Percentiles rank a stretch among this genome's conserved stretches.
Conservation (phyloP, 2,113 vertebrate species). For the Nannobrachium achirus region DNA sequence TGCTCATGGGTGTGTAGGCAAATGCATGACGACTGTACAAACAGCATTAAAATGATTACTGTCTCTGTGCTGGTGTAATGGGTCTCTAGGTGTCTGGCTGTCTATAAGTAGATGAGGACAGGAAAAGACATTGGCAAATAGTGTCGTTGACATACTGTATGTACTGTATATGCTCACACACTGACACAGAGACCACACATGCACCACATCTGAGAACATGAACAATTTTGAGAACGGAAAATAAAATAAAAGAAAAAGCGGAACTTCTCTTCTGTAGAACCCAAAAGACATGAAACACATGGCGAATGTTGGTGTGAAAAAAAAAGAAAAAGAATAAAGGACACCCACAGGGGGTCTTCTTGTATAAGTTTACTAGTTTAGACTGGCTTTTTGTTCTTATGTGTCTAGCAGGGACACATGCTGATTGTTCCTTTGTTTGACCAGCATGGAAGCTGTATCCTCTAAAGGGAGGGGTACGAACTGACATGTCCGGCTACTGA, state of each 20-base stretch:
- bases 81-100: not conserved
- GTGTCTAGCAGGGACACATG: conserved; percentile 41
- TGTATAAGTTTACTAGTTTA: conserved; percentile 47
- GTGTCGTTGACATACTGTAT: not conserved
- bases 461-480: conserved; percentile 58
- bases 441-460: conserved; percentile 54
- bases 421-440: conserved; percentile 74
- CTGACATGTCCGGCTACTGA: conserved; percentile 50
- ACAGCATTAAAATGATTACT: not conserved
- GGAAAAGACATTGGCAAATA: not conserved
- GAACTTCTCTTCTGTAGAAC: not conserved
- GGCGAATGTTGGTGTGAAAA: conserved; percentile 57
- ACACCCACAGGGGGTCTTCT: conserved; percentile 45
- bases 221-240: too few species aligned
- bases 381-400: conserved; percentile 61
- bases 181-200: not conserved
- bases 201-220: too few species aligned
- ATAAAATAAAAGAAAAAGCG: too few species aligned
- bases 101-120: not conserved
- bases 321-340: too few species aligned
- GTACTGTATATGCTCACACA: not conserved
- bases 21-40: not conserved
- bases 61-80: not conserved
- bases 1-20: not conserved
- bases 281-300: conserved; percentile 8